Conservation (phyloP, 2,888 invertebrate species). For the Euphydryas editha region DNA sequence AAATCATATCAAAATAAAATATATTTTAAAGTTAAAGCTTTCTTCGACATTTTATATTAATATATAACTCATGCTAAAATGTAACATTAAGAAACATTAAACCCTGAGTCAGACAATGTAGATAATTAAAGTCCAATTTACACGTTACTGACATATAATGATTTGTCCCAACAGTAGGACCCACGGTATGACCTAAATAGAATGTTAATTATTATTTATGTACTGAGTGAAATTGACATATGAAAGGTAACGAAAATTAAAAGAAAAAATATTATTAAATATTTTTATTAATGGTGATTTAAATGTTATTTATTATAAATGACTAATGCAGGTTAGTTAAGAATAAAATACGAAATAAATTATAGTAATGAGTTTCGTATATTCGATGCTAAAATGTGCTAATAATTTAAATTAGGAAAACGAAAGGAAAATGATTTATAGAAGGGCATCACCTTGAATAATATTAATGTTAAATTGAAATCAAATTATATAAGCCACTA, state of each 20-base stretch:
- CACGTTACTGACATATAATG: too few relatives aligned
- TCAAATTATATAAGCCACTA: constrained; percentile 4
- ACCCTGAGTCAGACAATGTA: too few relatives aligned
- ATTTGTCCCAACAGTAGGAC: too few relatives aligned
- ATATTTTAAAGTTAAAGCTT: too few relatives aligned
- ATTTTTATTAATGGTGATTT: constrained; percentile 19
- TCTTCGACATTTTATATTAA: too few relatives aligned
- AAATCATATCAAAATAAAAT: too few relatives aligned
- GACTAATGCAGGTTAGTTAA: constrained; percentile 24
- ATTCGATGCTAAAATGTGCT: constrained; percentile 26
- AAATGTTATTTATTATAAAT: constrained; percentile 20
- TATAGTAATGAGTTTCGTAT: constrained; percentile 24
- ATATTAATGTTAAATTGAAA: constrained; percentile 1
- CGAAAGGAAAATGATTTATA: constrained; percentile 33
- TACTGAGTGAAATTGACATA: background rate
- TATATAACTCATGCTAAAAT: too few relatives aligned
- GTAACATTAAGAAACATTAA: too few relatives aligned
- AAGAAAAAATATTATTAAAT: constrained; percentile 14
- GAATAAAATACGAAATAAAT: constrained; percentile 27
- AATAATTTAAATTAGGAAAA: constrained; percentile 35
- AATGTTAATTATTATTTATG: background rate
- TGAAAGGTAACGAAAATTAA: background rate
- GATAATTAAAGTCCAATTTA: too few relatives aligned
- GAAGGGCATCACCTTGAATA: constrained; percentile 42
- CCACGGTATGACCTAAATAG: too few relatives aligned